These are phyloP conservation scores for Hippocampus mohnikei DNA, from an alignment of 2,113 vertebrate species.

Conservation along the genomic window DNA sequence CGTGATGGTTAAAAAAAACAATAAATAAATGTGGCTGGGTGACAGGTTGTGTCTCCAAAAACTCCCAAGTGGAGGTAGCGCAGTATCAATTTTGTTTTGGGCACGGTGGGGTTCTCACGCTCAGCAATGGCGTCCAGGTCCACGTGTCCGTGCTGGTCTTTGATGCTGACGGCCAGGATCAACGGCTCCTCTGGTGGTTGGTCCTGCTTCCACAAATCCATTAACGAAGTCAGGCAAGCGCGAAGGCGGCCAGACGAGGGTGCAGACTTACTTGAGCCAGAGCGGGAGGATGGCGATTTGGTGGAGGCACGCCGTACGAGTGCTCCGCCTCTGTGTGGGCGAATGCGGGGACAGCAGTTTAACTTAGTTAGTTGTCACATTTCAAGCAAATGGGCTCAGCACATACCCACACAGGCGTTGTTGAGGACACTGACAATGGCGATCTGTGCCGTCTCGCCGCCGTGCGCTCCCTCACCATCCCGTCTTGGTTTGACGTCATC, in stretches of 20 bases:
- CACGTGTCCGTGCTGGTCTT: conserved; percentile 55
- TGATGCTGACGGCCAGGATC: conserved; percentile 49
- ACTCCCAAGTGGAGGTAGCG: neutral
- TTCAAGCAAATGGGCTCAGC: neutral
- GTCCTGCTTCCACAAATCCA: neutral
- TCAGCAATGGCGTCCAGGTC: conserved; percentile 52
- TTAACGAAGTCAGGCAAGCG: conserved; percentile 14
- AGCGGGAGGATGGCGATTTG: fast-evolving
- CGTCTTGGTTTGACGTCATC: conserved; percentile 45
- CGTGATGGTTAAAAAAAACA: no score
- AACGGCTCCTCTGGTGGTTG: conserved; percentile 29
- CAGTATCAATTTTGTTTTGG: neutral
- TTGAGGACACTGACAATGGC: conserved; percentile 59
- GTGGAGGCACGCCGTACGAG: conserved; percentile 36
- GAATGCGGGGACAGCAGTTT: neutral
- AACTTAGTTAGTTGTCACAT: neutral
- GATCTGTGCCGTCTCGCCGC: conserved; percentile 25
- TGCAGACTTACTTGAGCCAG: conserved; percentile 27
- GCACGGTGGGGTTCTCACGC: conserved; percentile 39
- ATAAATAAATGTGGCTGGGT: no score
- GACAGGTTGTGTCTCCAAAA: neutral
- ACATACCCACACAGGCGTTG: conserved; percentile 47
- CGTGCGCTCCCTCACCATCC: conserved; percentile 8
- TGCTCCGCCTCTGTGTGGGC: conserved; percentile 45
- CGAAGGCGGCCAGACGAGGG: neutral